phyloP scores from a whole-genome alignment of 2,113 vertebrate genomes.

The Protobothrops mucrosquamatus region DNA sequence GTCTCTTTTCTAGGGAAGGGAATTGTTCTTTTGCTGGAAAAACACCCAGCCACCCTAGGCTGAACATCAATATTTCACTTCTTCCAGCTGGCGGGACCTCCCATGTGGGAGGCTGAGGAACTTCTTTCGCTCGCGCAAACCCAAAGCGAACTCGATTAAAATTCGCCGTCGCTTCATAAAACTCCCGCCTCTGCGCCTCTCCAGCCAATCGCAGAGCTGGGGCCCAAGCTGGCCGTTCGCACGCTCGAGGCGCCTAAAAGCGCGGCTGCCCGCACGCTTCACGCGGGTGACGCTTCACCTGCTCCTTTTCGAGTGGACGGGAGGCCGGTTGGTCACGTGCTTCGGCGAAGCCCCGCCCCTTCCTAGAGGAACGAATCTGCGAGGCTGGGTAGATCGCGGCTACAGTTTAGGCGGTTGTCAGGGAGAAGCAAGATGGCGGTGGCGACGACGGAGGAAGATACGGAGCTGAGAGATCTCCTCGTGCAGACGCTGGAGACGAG shows the following conservation, averaged over 20 bases:
- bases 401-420: conserved; percentile 74
- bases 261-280: rapidly evolving
- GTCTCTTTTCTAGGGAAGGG: not conserved
- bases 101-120: too few species aligned
- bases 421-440: conserved; percentile 81
- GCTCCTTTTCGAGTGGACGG: rapidly evolving
- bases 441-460: not conserved
- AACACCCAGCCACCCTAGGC: not conserved
- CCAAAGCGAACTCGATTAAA: not conserved
- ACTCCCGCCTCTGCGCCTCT: conserved; percentile 31
- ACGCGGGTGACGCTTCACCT: rapidly evolving
- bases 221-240: not conserved
- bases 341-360: rapidly evolving
- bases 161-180: conserved; percentile 31
- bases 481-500: conserved; percentile 83
- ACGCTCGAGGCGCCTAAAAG: conserved; percentile 24
- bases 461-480: too few species aligned
- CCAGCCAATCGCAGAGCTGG: not conserved
- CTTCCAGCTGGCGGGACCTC: not conserved
- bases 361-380: conserved; percentile 35
- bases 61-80: not conserved
- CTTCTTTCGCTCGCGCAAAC: rapidly evolving
- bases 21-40: not conserved
- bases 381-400: conserved; percentile 1
- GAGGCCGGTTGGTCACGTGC: rapidly evolving